Conservation (phyloP, 2,888 invertebrate species). For the Odontocerum albicorne region DNA sequence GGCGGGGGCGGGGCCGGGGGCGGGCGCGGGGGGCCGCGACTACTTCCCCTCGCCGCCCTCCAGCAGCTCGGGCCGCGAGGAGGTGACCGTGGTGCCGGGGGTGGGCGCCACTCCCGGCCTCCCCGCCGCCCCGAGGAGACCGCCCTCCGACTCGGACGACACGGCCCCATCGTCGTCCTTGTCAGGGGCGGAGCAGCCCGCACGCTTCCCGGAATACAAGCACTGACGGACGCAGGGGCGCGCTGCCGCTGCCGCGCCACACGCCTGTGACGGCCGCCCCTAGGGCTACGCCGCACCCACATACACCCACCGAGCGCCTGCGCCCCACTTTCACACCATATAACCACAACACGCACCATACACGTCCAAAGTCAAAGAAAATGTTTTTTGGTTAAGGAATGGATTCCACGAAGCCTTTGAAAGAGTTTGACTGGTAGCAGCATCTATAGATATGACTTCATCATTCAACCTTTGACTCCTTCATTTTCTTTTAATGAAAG, state of each 20-base stretch:
- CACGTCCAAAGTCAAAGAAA: too few relatives aligned
- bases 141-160: constrained; percentile 42
- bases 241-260: constrained; percentile 40
- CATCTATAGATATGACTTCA: too few relatives aligned
- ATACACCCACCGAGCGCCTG: constrained; percentile 13
- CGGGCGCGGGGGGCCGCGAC: constrained; percentile 56
- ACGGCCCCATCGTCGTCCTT: constrained; percentile 46
- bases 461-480: too few relatives aligned
- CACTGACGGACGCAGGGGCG: constrained; percentile 61
- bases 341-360: constrained; percentile 7
- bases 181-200: constrained; percentile 47
- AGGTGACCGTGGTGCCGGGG: constrained; percentile 42
- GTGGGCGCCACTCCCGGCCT: constrained; percentile 44
- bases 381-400: too few relatives aligned
- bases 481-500: too few relatives aligned
- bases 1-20: constrained; percentile 50
- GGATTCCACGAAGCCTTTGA: too few relatives aligned
- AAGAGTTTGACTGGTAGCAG: too few relatives aligned
- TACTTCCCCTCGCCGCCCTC: constrained; percentile 52
- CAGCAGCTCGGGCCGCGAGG: constrained; percentile 50
- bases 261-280: constrained; percentile 38
- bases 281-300: constrained; percentile 24
- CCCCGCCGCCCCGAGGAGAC: constrained; percentile 48
- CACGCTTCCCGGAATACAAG: constrained; percentile 74
- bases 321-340: too few relatives aligned